These are phyloP conservation scores for Dipodomys stephensi DNA, from an alignment of 2,113 vertebrate genomes.

Conservation along the genomic window DNA sequence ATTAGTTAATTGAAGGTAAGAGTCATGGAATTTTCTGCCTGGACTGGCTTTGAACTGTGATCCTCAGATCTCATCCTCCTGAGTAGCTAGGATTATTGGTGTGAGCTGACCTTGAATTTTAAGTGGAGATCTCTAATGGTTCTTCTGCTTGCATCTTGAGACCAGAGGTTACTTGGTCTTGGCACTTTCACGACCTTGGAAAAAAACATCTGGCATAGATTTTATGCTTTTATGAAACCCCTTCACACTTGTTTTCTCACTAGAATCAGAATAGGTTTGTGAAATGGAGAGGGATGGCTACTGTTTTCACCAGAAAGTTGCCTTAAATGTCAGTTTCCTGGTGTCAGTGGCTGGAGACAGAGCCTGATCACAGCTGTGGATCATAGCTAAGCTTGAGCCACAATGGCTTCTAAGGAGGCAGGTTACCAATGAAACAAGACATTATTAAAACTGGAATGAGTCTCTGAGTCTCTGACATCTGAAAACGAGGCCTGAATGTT, in stretches of 20 bases:
- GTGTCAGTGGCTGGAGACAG: not conserved
- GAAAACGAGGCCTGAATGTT: not conserved
- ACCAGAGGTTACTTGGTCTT: not conserved
- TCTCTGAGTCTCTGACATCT: not conserved
- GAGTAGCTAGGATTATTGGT: no score
- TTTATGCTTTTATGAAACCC: not conserved
- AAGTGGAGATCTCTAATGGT: not conserved
- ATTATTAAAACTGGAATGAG: not conserved
- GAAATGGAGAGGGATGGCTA: not conserved
- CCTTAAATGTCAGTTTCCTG: not conserved
- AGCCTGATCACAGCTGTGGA: not conserved
- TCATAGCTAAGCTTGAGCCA: not conserved
- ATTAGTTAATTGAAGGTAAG: no score
- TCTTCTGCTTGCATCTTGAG: not conserved
- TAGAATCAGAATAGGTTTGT: not conserved
- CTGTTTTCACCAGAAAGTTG: not conserved
- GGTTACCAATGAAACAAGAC: not conserved
- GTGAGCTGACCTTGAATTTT: no score
- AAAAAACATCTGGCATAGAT: not conserved
- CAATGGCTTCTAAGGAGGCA: not conserved
- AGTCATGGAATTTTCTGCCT: no score
- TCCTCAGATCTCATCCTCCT: no score
- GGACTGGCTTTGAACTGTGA: no score
- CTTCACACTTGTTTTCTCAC: not conserved
- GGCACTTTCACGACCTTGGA: not conserved